These are phyloP conservation scores for Meriones unguiculatus DNA, from an alignment of 2,113 vertebrate species.

Conservation along the genomic window DNA sequence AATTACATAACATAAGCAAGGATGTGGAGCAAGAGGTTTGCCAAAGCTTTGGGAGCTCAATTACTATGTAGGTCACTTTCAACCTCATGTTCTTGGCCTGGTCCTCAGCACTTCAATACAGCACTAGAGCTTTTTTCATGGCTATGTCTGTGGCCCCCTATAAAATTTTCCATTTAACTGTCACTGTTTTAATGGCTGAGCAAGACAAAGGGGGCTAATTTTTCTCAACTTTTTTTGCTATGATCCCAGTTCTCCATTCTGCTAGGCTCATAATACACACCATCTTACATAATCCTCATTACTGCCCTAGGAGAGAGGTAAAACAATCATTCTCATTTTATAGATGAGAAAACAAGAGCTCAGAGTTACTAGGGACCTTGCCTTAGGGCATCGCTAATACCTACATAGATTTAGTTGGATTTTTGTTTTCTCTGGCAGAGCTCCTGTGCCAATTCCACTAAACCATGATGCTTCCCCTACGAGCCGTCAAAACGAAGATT, in stretches of 20 bases:
- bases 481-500: background rate
- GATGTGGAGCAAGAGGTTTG: background rate
- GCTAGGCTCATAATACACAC: background rate
- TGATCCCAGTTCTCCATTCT: background rate
- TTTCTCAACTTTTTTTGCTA: background rate
- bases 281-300: conserved; percentile 42
- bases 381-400: background rate
- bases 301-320: background rate
- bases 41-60: background rate
- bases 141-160: background rate
- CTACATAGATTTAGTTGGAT: background rate
- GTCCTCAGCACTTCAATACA: background rate
- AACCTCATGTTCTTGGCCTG: background rate
- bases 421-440: background rate
- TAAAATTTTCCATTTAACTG: conserved; percentile 20
- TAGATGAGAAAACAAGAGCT: conserved; percentile 7
- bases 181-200: background rate
- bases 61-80: background rate
- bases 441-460: background rate
- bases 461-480: fast-evolving
- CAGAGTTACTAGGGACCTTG: background rate
- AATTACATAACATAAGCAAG: background rate
- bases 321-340: background rate
- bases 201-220: background rate
- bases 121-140: fast-evolving